These are phyloP conservation scores for Molanna angustata DNA, from an alignment of 2,888 invertebrate genomes.

Conservation along the genomic window DNA sequence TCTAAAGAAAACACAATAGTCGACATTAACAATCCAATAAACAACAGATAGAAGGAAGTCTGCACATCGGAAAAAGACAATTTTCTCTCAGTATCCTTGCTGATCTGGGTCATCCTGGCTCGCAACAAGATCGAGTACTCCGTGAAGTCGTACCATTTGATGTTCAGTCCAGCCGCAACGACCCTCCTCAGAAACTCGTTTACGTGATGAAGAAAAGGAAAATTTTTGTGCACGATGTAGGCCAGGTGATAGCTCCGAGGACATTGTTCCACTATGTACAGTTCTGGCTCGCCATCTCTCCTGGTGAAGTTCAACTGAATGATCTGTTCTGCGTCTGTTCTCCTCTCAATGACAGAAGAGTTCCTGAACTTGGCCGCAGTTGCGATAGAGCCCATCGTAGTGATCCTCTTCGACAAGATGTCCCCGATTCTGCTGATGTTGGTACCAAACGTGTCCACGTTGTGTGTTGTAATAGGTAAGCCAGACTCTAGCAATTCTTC, in stretches of 20 bases:
- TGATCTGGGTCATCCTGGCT: neutral
- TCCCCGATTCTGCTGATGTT: conserved; percentile 9
- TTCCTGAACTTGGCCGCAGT: too few species aligned
- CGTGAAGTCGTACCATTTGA: conserved; percentile 23
- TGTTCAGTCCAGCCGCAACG: conserved; percentile 15
- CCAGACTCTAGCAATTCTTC: conserved; percentile 43
- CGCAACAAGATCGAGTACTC: conserved; percentile 17
- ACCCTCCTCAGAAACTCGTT: conserved; percentile 15
- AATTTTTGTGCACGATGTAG: conserved; percentile 45
- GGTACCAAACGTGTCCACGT: conserved; percentile 11
- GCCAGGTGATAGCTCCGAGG: conserved; percentile 44
- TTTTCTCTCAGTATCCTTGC: conserved; percentile 3
- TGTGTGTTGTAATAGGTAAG: conserved; percentile 39
- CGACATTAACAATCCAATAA: conserved; percentile 11
- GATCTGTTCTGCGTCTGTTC: conserved; percentile 18
- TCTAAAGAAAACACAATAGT: neutral
- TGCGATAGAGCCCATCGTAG: too few species aligned
- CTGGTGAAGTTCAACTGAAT: conserved; percentile 19
- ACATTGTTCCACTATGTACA: conserved; percentile 49
- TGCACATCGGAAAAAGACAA: conserved; percentile 22
- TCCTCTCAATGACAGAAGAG: conserved; percentile 21
- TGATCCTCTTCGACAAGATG: conserved; percentile 14
- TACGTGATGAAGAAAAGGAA: conserved; percentile 40
- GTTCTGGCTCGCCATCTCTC: conserved; percentile 15
- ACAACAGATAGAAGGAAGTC: conserved; percentile 23